Percentiles rank a stretch among this genome's conserved stretches.
phyloP scores from a whole-genome alignment of 2,888 invertebrate genomes.

The Pseudococcus longispinus region DNA sequence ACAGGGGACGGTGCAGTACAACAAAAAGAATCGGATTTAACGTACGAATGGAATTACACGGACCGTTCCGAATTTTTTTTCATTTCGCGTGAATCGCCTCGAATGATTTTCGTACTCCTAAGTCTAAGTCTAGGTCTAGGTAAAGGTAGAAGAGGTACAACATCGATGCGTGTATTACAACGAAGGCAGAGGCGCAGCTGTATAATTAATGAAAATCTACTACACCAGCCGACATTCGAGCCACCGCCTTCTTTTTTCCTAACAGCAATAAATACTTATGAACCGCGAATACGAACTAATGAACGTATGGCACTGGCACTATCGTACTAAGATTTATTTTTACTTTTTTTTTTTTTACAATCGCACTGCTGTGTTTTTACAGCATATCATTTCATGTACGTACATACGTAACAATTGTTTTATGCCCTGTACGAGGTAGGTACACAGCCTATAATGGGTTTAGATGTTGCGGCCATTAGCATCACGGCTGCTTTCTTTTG shows the following conservation, averaged over 20 bases:
- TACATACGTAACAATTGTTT: background rate
- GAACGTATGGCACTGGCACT: background rate
- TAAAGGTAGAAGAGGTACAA: too few species aligned
- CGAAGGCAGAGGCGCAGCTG: background rate
- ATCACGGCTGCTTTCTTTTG: background rate
- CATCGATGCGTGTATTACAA: background rate
- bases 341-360: background rate
- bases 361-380: background rate
- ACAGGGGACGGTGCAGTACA: background rate
- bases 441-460: background rate
- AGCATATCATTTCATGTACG: background rate
- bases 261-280: background rate
- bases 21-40: background rate
- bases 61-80: background rate
- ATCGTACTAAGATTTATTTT: background rate
- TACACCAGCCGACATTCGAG: background rate
- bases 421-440: background rate
- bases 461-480: background rate
- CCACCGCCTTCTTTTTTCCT: background rate
- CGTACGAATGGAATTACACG: background rate
- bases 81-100: background rate
- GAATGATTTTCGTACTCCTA: background rate
- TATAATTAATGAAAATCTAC: background rate
- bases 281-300: background rate
- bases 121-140: background rate